Evolutionary conservation across 2,797 vertebrate genomes (phyloP).

Genomic region (Rhodeus uyekii): DNA sequence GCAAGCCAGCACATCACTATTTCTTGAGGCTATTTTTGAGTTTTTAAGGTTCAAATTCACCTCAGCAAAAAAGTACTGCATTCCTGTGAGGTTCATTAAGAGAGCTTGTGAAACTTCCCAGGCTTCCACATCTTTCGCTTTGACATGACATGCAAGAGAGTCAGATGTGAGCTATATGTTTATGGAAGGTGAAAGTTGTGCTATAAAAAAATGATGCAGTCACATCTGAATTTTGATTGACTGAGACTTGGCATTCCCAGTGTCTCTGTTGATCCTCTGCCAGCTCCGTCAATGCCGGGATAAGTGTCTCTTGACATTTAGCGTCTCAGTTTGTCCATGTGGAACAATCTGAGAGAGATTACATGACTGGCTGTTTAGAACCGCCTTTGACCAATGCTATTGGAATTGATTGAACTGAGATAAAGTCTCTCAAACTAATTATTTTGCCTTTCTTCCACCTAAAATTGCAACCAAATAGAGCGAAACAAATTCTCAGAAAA

Average conservation of each 20-base stretch:
- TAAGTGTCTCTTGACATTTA: slow-evolving; percentile 56
- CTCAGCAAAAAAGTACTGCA: slow-evolving; percentile 3
- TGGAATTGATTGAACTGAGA: slow-evolving; percentile 19
- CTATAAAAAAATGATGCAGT: slow-evolving; percentile 30
- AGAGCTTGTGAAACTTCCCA: background rate
- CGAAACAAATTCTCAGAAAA: background rate
- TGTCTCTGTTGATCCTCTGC: slow-evolving; percentile 52
- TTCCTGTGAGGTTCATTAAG: background rate
- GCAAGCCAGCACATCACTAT: slow-evolving; percentile 5
- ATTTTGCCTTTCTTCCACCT: background rate
- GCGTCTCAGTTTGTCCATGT: slow-evolving; percentile 46
- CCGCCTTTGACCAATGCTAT: background rate
- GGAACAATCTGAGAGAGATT: slow-evolving; percentile 55
- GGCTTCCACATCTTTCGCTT: background rate
- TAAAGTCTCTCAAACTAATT: background rate
- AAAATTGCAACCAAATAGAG: background rate
- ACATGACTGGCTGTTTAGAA: slow-evolving; percentile 49
- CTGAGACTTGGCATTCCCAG: slow-evolving; percentile 38
- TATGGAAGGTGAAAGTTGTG: slow-evolving; percentile 17
- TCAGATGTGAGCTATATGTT: slow-evolving; percentile 11
- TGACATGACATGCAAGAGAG: background rate
- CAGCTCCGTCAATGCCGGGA: slow-evolving; percentile 52
- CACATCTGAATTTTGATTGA: slow-evolving; percentile 50
- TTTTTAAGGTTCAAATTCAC: background rate
- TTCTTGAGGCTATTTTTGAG: background rate